phyloP scores from a whole-genome alignment of 2,888 invertebrate species.

The Ptychoptera contaminata region DNA sequence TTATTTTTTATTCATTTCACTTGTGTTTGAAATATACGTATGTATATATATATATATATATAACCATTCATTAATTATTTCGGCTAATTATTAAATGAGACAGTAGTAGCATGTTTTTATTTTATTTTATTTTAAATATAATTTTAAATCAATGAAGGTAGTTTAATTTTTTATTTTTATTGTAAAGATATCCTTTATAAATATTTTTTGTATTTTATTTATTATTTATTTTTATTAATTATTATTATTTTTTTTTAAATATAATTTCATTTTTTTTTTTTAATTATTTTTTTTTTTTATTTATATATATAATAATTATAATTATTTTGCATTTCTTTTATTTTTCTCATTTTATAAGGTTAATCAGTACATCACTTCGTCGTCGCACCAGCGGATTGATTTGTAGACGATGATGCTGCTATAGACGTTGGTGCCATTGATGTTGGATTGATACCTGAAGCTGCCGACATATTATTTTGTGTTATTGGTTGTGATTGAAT shows the following conservation, averaged over 20 bases:
- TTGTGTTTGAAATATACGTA: too few relatives aligned
- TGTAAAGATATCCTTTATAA: not conserved
- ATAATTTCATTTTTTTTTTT: conserved; percentile 2
- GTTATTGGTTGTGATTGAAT: conserved; percentile 17
- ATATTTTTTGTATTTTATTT: not conserved
- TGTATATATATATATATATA: too few relatives aligned
- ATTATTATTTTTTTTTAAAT: not conserved
- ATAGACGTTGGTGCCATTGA: not conserved
- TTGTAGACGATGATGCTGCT: conserved; percentile 5
- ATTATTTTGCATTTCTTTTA: conserved; percentile 3
- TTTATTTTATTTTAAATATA: too few relatives aligned
- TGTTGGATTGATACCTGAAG: conserved; percentile 6
- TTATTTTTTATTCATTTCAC: too few relatives aligned
- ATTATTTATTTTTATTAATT: not conserved
- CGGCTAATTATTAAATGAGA: conserved; percentile 3
- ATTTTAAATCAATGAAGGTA: too few relatives aligned
- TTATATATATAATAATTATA: conserved; percentile 6
- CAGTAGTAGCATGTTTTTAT: too few relatives aligned
- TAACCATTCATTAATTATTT: not conserved
- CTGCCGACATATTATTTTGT: conserved; percentile 6
- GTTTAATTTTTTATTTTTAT: conserved; percentile 1
- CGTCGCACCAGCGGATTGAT: conserved; percentile 15
- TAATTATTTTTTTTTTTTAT: conserved; percentile 5
- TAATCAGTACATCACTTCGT: conserved; percentile 19
- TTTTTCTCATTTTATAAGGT: conserved; percentile 9